Conservation (phyloP, 2,888 invertebrate genomes). For the Phyllotreta striolata region DNA sequence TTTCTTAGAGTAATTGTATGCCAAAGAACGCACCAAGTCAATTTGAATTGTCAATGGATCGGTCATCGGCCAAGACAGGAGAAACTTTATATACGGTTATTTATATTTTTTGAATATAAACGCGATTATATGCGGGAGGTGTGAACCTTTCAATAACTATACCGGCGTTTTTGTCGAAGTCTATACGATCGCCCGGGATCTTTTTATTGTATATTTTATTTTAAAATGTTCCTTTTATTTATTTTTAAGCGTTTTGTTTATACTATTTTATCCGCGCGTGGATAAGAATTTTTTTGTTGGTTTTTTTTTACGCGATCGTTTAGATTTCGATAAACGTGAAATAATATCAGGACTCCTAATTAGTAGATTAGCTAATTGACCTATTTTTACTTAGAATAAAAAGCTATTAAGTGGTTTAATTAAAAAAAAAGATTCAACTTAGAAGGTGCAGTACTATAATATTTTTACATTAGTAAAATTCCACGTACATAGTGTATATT, state of each 20-base stretch:
- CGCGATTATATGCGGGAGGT: constrained; percentile 11
- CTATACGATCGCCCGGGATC: constrained; percentile 7
- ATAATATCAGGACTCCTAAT: constrained; percentile 21
- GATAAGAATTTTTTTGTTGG: constrained; percentile 11
- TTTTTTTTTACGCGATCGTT: constrained; percentile 26
- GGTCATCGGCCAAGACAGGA: constrained; percentile 27
- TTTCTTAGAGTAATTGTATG: constrained; percentile 44
- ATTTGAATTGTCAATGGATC: constrained; percentile 49
- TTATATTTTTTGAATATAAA: constrained; percentile 37
- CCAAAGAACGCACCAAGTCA: constrained; percentile 60
- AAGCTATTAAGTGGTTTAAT: constrained; percentile 42
- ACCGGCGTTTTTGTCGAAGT: constrained; percentile 2
- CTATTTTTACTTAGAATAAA: constrained; percentile 48
- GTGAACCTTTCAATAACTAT: constrained; percentile 4
- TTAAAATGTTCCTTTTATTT: constrained; percentile 20
- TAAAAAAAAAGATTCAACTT: constrained; percentile 41
- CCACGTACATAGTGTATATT: constrained; percentile 59
- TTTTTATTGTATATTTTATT: constrained; percentile 13
- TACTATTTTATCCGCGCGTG: constrained; percentile 5
- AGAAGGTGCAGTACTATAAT: constrained; percentile 57
- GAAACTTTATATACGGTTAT: constrained; percentile 36
- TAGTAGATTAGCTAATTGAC: constrained; percentile 44
- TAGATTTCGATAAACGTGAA: constrained; percentile 32
- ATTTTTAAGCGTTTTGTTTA: constrained; percentile 17
- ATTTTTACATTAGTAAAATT: constrained; percentile 57